Conservation (phyloP, 2,113 vertebrate genomes). For the Columbina picui region DNA sequence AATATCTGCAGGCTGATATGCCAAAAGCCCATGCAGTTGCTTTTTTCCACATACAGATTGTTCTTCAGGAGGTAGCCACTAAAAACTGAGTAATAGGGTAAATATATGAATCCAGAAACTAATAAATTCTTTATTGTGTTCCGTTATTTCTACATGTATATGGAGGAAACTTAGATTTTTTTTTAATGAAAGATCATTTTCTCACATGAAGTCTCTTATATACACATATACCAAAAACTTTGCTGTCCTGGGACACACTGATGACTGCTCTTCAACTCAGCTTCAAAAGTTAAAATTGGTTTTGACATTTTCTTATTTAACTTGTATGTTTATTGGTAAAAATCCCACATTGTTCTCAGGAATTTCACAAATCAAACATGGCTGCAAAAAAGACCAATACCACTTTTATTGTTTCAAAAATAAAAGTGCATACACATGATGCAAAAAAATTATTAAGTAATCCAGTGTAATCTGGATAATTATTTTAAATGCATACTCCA, state of each 20-base stretch:
- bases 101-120: background rate
- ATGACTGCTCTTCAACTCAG: background rate
- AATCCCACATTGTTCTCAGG: background rate
- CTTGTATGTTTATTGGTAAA: background rate
- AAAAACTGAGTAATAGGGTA: background rate
- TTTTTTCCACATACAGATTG: background rate
- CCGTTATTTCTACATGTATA: background rate
- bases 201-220: background rate
- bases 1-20: background rate
- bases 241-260: background rate
- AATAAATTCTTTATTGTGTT: background rate
- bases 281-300: background rate
- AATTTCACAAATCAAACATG: background rate
- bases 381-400: background rate
- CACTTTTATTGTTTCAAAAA: background rate
- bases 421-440: background rate
- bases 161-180: background rate
- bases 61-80: background rate
- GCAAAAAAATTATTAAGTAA: slow-evolving; percentile 48
- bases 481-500: slow-evolving; percentile 65
- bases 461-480: slow-evolving; percentile 71
- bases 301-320: background rate
- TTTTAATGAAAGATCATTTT: background rate
- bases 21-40: background rate
- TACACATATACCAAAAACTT: background rate